Evolutionary conservation across 2,113 vertebrate species (phyloP).

Genomic region (Syngnathus scovelli): DNA sequence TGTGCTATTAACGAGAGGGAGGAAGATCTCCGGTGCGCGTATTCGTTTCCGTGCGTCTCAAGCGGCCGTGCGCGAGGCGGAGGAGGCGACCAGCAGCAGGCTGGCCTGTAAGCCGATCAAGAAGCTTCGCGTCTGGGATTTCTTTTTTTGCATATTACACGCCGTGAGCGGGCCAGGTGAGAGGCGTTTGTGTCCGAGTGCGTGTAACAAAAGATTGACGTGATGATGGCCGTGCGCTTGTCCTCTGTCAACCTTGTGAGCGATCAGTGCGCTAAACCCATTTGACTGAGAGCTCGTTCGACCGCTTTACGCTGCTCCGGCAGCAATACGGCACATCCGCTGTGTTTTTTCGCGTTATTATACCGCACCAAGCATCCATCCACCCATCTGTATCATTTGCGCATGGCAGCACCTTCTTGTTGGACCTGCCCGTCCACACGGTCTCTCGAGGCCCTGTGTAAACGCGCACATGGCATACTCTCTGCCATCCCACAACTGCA

Average conservation of each 20-base stretch:
- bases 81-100: constrained; percentile 31
- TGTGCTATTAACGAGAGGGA: constrained; percentile 31
- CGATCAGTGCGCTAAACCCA: neutral
- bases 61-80: constrained; percentile 35
- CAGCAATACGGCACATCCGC: neutral
- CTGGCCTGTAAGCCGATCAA: constrained; percentile 70
- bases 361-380: neutral
- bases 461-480: constrained; percentile 46
- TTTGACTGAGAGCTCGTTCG: neutral
- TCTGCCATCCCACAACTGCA: constrained; percentile 42
- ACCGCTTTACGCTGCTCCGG: neutral
- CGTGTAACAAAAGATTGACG: constrained; percentile 2
- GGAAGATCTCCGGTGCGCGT: constrained; percentile 47
- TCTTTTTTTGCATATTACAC: constrained; percentile 38
- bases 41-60: constrained; percentile 18
- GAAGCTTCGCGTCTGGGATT: constrained; percentile 43
- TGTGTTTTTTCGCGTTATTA: neutral
- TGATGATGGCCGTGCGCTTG: constrained; percentile 18
- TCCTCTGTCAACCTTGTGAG: constrained; percentile 47
- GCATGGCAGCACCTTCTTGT: constrained; percentile 17
- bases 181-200: constrained; percentile 48
- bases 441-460: neutral
- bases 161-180: constrained; percentile 36
- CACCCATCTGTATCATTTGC: neutral
- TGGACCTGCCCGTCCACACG: neutral